Evolutionary conservation across 2,797 vertebrate genomes (phyloP).

Genomic region (Galago senegalensis): DNA sequence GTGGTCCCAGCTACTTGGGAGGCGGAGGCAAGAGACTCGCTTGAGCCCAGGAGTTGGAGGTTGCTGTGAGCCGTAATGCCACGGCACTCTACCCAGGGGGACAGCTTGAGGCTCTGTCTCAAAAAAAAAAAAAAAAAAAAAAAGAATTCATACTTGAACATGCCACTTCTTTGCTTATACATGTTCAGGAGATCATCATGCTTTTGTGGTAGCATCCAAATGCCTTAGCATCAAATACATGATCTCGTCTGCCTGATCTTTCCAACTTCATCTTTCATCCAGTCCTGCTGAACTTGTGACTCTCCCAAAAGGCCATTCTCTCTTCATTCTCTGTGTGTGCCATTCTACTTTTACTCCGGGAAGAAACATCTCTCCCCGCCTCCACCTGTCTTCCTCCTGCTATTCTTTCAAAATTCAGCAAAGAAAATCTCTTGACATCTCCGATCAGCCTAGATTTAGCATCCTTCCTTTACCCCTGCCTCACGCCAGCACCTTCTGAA

Average conservation of each 20-base stretch:
- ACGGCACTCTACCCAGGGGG: too few species aligned
- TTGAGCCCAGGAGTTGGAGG: too few species aligned
- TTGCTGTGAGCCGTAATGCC: too few species aligned
- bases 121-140: too few species aligned
- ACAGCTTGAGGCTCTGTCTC: too few species aligned
- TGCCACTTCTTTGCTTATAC: background rate
- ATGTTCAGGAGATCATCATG: background rate
- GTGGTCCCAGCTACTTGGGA: too few species aligned
- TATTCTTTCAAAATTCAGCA: background rate
- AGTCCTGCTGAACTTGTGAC: background rate
- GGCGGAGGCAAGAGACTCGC: too few species aligned
- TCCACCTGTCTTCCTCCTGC: background rate
- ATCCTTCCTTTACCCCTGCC: too few species aligned
- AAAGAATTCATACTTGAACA: background rate
- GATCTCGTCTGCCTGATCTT: background rate
- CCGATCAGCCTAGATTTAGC: background rate
- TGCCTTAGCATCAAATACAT: background rate
- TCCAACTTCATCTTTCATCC: background rate
- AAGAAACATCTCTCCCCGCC: background rate
- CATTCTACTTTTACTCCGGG: background rate
- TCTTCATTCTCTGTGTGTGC: background rate
- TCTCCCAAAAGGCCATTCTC: background rate
- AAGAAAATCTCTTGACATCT: background rate
- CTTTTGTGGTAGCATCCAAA: background rate
- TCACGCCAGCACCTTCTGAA: background rate